These are phyloP conservation scores for Ceyx margarethae DNA, from an alignment of 2,113 vertebrate genomes.

Conservation along the genomic window DNA sequence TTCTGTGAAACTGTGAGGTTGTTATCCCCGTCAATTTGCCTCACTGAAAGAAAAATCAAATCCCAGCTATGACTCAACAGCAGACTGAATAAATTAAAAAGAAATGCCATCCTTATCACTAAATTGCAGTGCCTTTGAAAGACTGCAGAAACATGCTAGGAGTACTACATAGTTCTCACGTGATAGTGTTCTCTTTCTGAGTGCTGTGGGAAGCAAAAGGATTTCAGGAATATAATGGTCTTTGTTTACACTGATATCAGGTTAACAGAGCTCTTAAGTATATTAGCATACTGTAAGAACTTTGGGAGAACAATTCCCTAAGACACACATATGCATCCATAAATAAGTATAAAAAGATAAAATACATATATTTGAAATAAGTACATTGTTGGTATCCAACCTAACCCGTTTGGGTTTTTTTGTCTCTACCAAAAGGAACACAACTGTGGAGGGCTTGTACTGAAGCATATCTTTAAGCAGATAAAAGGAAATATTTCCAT, in stretches of 20 bases:
- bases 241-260: background rate
- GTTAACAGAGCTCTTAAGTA: background rate
- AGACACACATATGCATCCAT: background rate
- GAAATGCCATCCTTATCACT: conserved; percentile 10
- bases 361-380: background rate
- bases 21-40: background rate
- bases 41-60: background rate
- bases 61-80: background rate
- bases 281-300: background rate
- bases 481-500: background rate
- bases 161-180: background rate
- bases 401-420: background rate
- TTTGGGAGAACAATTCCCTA: background rate
- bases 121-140: background rate
- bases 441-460: background rate
- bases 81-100: conserved; percentile 24
- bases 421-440: background rate
- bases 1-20: background rate
- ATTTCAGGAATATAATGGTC: background rate
- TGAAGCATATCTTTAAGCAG: background rate
- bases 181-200: background rate
- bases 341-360: background rate
- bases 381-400: background rate
- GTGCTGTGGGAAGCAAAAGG: background rate
- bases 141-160: background rate